Evolutionary conservation across 2,888 invertebrate species (phyloP), one percentile per base, ranked within the genome.

Genomic region (Amphimallon solstitiale): DNA sequence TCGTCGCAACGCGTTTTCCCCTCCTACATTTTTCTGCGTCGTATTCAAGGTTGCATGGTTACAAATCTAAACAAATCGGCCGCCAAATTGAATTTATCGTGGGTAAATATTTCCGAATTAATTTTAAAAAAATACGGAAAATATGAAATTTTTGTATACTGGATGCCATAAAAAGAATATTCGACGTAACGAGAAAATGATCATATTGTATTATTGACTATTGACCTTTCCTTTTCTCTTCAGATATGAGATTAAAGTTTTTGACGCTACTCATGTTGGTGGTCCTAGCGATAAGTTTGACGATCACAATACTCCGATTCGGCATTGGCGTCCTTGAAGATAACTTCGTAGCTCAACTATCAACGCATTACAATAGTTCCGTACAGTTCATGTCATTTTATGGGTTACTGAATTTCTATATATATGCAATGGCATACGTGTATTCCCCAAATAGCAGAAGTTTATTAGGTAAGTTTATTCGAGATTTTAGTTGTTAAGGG

Each of bases 341-440:
- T 82, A 95, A 95, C 83, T 97, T 97, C 85, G 95, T 96, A 0
- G 91, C 95, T 7, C 91, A 93, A 66, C 86, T 97, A 15, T 90
- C 92, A 17, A 92, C 94, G 38, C 92, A 92, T 79, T 95, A 96
- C 81, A 90, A 91, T 75, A 96, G 94, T 73, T 97, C 96, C 0
- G 95, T 94, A 5, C 95, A 97, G 72, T 98, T 98, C 83, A 95
- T 98, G 92, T 92, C 95, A 2, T 91, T 96, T 73, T 97, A 97
- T 81, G 95, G 96, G 21, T 86, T 97, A 46, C 86, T 97, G 62
- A 98, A 98, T 85, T 94, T 97, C 81, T 97, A 97, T 81, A 83
- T 97, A 71, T 97, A 93, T 82, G 92, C 93, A 5, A 92, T 97
- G 91, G 94, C 96, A 12, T 97, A 95, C 82, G 92, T 98, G 51